Evolutionary conservation across 2,113 vertebrate species (phyloP), one percentile per base, ranked within the genome.

Genomic region (Osmerus eperlanus): DNA sequence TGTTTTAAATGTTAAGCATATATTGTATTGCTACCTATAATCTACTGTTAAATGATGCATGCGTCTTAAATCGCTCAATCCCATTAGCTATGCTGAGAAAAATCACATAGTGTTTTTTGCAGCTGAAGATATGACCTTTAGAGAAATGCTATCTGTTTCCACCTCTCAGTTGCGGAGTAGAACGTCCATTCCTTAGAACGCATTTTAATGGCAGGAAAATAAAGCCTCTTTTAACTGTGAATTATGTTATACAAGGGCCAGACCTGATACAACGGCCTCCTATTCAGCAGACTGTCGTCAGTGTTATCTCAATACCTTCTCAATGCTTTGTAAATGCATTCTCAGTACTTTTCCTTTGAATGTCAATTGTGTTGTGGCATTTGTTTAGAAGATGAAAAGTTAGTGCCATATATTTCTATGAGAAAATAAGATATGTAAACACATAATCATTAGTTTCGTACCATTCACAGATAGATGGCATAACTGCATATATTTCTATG

Each of bases 11-110:
- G 60, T 79, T 67, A 62, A 61, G 67, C 77, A 80, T 83, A 76
- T 78, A 71, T 70, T 78, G 29, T 81, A 70, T 70, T 47, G 9
- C 78, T 79, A 65, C 71, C 78, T 74, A 71, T 76, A 67, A 70
- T 82, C 71, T 72, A 69, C 71, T 47, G 67, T 61, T 67, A 78
- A 78, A 81, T 56, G 76, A 80, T 82, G 88, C 87, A 90, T 91
- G 85, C 55, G 1, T 77, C 60, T 77, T 72, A 65, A 82, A 66
- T 18, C 1, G 74, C 79, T 80, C 74, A 13, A 78, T 81, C 70
- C 82, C 41, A 71, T 78, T 71, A 70, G 68, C 41, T 15, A 14
- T 25, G 59, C 59, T 18, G 19, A 53, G 62, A 51, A 47, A 47
- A 75, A 79, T 63, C 47, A 29, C 5, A n/a, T 2, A n/a, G 53